A percentile compares a stretch with the other conserved stretches of the same genome.
Conservation (phyloP, 2,113 vertebrate genomes). For the Colistium nudipinnis region DNA sequence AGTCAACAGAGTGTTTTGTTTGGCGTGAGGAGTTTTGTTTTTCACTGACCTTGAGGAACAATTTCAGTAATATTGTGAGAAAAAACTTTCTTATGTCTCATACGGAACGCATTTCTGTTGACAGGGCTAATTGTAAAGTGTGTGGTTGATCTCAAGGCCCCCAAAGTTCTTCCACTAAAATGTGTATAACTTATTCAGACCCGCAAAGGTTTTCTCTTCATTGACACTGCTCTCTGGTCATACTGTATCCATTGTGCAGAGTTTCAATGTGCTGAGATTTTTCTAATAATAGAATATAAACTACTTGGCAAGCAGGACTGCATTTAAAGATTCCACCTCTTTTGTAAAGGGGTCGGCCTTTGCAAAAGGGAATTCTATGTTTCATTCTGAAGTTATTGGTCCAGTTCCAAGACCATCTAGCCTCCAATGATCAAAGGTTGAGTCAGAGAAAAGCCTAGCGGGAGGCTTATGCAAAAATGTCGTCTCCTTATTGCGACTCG, state of each 20-base stretch:
- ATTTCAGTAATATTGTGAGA: slow-evolving; percentile 73
- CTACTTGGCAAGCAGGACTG: slow-evolving; percentile 67
- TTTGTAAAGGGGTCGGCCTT: slow-evolving; percentile 54
- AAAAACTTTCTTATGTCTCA: slow-evolving; percentile 73
- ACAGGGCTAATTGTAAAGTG: slow-evolving; percentile 81
- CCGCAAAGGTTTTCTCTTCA: slow-evolving; percentile 54
- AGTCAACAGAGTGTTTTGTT: slow-evolving; percentile 72
- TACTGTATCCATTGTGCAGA: slow-evolving; percentile 70
- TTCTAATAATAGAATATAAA: slow-evolving; percentile 78
- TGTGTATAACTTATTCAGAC: slow-evolving; percentile 62
- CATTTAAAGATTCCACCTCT: slow-evolving; percentile 72
- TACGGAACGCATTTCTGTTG: slow-evolving; percentile 77
- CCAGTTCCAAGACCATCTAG: slow-evolving; percentile 78
- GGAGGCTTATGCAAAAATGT: slow-evolving; percentile 81
- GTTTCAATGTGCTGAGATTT: slow-evolving; percentile 45
- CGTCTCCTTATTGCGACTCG: slow-evolving; percentile 71
- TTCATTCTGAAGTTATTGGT: slow-evolving; percentile 84
- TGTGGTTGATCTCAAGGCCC: slow-evolving; percentile 80
- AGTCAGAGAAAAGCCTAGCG: slow-evolving; percentile 75
- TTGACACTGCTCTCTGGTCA: slow-evolving; percentile 55
- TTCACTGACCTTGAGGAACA: slow-evolving; percentile 62
- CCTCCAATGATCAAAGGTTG: slow-evolving; percentile 84
- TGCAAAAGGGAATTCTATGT: slow-evolving; percentile 74
- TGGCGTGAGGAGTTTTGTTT: slow-evolving; percentile 66
- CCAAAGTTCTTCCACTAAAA: slow-evolving; percentile 69